Evolutionary conservation across 2,113 vertebrate species (phyloP), one percentile per base, ranked within the genome.

Genomic region (Cariama cristata): DNA sequence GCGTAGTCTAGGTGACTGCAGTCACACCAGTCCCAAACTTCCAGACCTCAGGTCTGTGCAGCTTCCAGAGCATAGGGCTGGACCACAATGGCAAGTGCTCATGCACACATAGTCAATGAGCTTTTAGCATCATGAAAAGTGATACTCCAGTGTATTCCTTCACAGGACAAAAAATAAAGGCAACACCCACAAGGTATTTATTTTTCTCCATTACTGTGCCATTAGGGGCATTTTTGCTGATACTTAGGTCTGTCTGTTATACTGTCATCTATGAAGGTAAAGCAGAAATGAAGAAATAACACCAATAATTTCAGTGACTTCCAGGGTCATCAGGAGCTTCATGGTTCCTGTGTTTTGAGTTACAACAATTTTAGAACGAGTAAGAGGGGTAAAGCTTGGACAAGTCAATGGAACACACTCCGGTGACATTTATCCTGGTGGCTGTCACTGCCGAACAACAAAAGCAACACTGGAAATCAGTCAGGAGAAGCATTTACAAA

Each of bases 201-300:
- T 59, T 93, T 72, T 82, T 68, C 53, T 81, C 16, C 44, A 35
- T 55, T 49, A 22, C 30, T 76, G 5, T 12, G 44, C 27, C 49
- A 69, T 66, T 45, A 59, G 17, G 58, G 28, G 44, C n/a, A 84
- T 81, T 94, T 97, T 71, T 95, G 60, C 76, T 60, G 49, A 60
- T 79, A 72, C 74, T 83, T 79, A 68, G 72, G 52, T 74, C 77
- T 94, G 74, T 59, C 91, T 86, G 77, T 17, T 90, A 27, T 73
- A 40, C 79, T 62, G 69, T 30, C 35, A 50, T 26, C 9, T 44
- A 3, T 22, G 66, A 62, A 64, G 73, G 58, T 35, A 76, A 72
- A 86, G 42, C 19, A 69, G 79, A 95, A 92, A 45, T 16, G 14
- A 73, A 91, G 55, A 71, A 71, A 16, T 40, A 28, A 44, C n/a